Evolutionary conservation across 2,797 vertebrate genomes (phyloP).

Genomic region (Hozukius guyotensis): DNA sequence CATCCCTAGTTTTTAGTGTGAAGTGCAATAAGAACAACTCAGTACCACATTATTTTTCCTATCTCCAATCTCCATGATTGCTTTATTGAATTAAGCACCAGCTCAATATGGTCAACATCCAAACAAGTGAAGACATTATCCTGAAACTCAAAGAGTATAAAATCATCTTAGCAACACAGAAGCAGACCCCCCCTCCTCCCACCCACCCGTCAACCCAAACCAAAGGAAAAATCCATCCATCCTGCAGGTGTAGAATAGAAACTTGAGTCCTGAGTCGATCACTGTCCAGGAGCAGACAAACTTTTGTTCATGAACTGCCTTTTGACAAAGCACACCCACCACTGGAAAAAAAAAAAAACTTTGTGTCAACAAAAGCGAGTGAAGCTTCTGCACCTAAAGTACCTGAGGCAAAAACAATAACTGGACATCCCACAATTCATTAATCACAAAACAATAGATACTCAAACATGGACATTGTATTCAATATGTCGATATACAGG

Average conservation of each 20-base stretch:
- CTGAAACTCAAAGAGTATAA: constrained; percentile 76
- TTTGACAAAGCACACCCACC: constrained; percentile 99
- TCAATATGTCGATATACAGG: not conserved
- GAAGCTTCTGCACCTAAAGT: not conserved
- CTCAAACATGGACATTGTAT: not conserved
- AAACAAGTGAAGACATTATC: constrained; percentile 56
- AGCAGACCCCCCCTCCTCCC: not conserved
- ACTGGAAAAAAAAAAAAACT: constrained; percentile 78
- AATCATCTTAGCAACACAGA: constrained; percentile 66
- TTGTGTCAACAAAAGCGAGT: not conserved
- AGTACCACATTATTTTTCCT: not conserved
- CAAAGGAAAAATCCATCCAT: constrained; percentile 32
- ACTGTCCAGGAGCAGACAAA: constrained; percentile 96
- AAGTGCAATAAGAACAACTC: not conserved
- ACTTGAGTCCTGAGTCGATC: constrained; percentile 49
- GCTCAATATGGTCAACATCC: constrained; percentile 81
- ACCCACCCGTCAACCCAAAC: not conserved
- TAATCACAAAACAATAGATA: not conserved
- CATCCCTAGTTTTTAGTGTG: not conserved
- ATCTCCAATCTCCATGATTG: constrained; percentile 37
- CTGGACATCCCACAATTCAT: not conserved
- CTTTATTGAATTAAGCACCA: constrained; percentile 88
- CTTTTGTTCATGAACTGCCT: constrained; percentile 99
- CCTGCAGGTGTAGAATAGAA: constrained; percentile 54
- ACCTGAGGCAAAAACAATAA: not conserved